These are phyloP conservation scores for Phyllostomus discolor DNA, from an alignment of 2,113 vertebrate species.

Conservation along the genomic window DNA sequence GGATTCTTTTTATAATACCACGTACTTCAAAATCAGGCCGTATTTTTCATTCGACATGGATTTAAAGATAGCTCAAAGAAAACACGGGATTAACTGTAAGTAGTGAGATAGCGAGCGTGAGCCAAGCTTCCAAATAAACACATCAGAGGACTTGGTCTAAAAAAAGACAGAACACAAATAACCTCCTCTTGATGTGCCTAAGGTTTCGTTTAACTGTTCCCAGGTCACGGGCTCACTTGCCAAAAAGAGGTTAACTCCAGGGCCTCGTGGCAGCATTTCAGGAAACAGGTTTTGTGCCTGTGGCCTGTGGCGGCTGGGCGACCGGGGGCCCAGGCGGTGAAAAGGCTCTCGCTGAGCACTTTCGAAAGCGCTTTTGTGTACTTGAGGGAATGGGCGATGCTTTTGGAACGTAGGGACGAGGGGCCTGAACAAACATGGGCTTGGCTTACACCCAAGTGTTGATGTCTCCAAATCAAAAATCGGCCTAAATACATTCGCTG, in stretches of 20 bases:
- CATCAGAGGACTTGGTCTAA: constrained; percentile 62
- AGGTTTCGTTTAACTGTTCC: constrained; percentile 59
- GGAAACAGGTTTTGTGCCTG: not conserved
- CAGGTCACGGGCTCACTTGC: constrained; percentile 63
- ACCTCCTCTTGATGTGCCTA: constrained; percentile 47
- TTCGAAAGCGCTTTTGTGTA: not conserved
- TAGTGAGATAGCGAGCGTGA: not conserved
- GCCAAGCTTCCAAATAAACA: constrained; percentile 71
- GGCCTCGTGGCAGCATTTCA: not conserved
- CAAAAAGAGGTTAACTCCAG: constrained; percentile 59
- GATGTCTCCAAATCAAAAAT: not conserved
- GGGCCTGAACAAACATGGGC: not conserved
- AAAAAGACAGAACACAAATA: constrained; percentile 69
- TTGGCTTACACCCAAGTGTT: not conserved
- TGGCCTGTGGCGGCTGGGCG: not conserved
- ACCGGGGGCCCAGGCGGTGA: not conserved
- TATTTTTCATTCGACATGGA: constrained; percentile 40
- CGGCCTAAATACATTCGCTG: not conserved
- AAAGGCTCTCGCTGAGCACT: not conserved
- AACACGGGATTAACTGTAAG: constrained; percentile 68
- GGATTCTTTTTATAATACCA: constrained; percentile 58
- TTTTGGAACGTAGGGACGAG: not conserved
- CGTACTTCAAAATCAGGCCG: constrained; percentile 41
- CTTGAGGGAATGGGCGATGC: not conserved
- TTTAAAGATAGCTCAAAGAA: constrained; percentile 73